These are phyloP conservation scores for Dryoscopus gambensis DNA, from an alignment of 2,113 vertebrate genomes.

Conservation along the genomic window DNA sequence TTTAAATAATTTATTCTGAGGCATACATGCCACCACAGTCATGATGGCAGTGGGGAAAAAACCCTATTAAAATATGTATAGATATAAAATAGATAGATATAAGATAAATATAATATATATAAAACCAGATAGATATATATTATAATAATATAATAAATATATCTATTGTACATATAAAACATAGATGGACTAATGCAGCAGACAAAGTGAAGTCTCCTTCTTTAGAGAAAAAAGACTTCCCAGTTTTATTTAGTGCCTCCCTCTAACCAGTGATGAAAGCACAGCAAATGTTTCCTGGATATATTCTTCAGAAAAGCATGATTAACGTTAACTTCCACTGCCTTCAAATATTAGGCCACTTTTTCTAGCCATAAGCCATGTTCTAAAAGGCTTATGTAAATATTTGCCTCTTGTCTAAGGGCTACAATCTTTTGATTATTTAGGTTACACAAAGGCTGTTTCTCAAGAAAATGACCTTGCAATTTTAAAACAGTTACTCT, in stretches of 20 bases:
- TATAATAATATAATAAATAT: background rate
- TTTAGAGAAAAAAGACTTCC: background rate
- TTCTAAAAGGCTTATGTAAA: background rate
- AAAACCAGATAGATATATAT: background rate
- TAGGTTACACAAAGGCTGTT: background rate
- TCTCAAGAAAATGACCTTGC: background rate
- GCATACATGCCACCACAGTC: background rate
- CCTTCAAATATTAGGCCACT: background rate
- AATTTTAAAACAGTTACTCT: background rate
- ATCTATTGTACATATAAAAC: background rate
- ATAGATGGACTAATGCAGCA: background rate
- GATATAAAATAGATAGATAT: background rate
- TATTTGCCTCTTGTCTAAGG: background rate
- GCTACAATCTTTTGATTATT: background rate
- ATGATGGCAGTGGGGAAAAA: background rate
- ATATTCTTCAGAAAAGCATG: background rate
- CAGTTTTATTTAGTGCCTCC: background rate
- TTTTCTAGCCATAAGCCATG: background rate
- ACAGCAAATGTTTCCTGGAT: background rate
- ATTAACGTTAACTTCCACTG: background rate
- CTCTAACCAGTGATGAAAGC: background rate
- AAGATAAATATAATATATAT: background rate
- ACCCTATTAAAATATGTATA: background rate
- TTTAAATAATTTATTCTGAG: conserved; percentile 29
- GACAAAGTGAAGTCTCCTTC: background rate